These are phyloP conservation scores for Pipra filicauda DNA, from an alignment of 2,113 vertebrate species.

Conservation along the genomic window DNA sequence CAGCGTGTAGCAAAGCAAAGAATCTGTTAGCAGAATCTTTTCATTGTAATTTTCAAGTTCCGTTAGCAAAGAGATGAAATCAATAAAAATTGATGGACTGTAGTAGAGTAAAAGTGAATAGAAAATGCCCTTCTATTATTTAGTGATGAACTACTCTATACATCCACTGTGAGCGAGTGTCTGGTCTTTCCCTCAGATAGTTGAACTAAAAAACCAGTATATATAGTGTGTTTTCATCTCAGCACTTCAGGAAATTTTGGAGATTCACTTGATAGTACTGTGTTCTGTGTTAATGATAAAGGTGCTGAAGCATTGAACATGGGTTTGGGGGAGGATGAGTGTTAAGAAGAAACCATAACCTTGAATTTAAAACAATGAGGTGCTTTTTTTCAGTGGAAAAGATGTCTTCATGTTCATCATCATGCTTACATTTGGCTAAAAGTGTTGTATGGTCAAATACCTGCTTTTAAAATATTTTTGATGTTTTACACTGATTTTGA, in stretches of 20 bases:
- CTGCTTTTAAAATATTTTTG: background rate
- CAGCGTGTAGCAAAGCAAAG: background rate
- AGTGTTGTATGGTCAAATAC: background rate
- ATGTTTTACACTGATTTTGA: background rate
- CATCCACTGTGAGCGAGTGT: background rate
- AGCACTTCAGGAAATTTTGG: background rate
- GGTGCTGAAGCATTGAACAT: background rate
- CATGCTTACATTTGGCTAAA: background rate
- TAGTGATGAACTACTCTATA: background rate
- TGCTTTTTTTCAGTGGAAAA: background rate
- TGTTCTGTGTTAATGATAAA: background rate
- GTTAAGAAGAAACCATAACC: background rate
- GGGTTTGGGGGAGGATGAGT: fast-evolving
- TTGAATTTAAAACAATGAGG: background rate
- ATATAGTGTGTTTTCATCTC: background rate
- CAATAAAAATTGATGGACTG: conserved; percentile 34
- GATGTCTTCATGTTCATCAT: background rate
- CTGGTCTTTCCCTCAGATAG: background rate
- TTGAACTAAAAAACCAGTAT: background rate
- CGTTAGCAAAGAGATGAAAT: conserved; percentile 15
- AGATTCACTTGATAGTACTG: background rate
- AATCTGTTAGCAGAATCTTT: conserved; percentile 23
- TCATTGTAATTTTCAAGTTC: conserved; percentile 20
- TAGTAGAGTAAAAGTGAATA: background rate
- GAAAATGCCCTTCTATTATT: background rate